Evolutionary conservation across 2,888 invertebrate species (phyloP), one percentile per base, ranked within the genome.

Genomic region (Linyphia triangularis): DNA sequence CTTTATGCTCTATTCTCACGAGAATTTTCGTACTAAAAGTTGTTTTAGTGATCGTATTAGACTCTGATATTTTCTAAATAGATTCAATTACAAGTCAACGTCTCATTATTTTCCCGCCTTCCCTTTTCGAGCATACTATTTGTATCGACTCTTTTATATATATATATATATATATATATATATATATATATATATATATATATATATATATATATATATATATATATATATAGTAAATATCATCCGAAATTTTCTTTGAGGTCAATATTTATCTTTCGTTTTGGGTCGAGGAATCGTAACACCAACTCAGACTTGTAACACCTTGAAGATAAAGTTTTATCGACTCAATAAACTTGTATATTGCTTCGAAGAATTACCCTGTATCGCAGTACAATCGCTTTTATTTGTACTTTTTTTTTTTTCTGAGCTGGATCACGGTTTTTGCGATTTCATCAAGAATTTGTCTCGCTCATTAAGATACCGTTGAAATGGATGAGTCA

Each of bases 401-500:
- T 51, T n/a, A 7, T n/a, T 43, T 40, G 70, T 16, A 37, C 9
- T 70, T n/a, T 24, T 43, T 73, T 51, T n/a, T 70, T n/a, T 24
- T 43, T 73, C 26, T 33, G 28, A 33, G 24, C 24, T 16, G 13
- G 13, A 33, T 4, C 30, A 30, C 30, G 67, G 26, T 77, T 33
- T 77, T 30, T 9, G 57, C n/a, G 33, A 61, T 75, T 75, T 75
- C 59, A 6, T 59, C 75, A 75, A 57, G 57, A 59, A 33, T 37
- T 22, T 13, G 33, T 16, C 51, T 5, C 16, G 26, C 37, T 63
- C 63, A 77, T 63, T 77, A 77, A 37, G 22, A 40, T 22, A 61
- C 63, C 26, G 77, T 63, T 61, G 77, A 77, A 77, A 77, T 28
- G n/a, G 63, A 26, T 13, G 77, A 61, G 33, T 28, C 19, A 73